Base-by-base conservation (phyloP, 1,140 invertebrate genomes). In the Drosophila varians region DNA sequence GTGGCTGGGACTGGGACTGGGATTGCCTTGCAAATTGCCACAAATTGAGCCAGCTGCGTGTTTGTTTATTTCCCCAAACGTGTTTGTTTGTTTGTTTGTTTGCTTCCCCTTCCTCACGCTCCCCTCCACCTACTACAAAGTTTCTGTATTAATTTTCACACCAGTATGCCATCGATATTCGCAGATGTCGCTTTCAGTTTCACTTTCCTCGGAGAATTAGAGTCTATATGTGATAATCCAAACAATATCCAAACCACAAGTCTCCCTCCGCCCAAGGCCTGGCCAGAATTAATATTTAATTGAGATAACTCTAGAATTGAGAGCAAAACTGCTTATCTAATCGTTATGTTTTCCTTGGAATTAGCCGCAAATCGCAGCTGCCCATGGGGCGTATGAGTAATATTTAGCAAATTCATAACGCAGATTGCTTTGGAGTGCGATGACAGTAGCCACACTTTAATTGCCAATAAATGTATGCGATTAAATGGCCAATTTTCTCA, bases 331-430 rank as follows among this genome's bases (percentile, higher is more conserved):
- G 46, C 25, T 54, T 71, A 62, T 64, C 49, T 71, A 56, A 55
- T 54, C 38, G 45, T 26, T 34, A 11, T n/a, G 34, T 52, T 77
- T 80, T 61, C 66, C 55, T 82, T 68, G 74, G 26, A 83, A 80
- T 77, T 46, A 48, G 19, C 46, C 72, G 43, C 28, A 55, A 77
- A 83, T 62, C 56, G 48, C 48, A 34, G 61, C 45, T 14, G 45
- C 77, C 53, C 47, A 57, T 53, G 34, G 6, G 46, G 52, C 77
- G 77, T 72, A 80, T 80, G 78, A 80, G 77, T 58, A 83, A 80
- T 77, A 38, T 72, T 6, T n/a, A n/a, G 1, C 16, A 54, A 70
- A 40, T 38, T 34, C 12, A 49, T 48, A 58, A 25, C 36, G 18
- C 38, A 51, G 53, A 68, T 55, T 38, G 43, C 45, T 52, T 18